Base-by-base conservation (phyloP, 2,113 vertebrate genomes). In the Caranx melampygus region DNA sequence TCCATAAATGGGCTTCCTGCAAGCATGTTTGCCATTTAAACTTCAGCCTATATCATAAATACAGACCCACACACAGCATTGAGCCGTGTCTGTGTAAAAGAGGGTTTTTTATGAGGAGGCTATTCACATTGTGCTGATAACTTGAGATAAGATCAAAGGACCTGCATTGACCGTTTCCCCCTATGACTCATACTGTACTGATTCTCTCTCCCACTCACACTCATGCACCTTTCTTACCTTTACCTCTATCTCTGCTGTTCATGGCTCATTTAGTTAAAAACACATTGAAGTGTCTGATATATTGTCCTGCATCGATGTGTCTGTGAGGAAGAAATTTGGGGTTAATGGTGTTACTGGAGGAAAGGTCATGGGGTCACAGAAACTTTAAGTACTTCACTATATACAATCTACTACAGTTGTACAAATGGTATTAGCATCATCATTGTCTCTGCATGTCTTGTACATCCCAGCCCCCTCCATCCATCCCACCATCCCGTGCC, bases 1-100 rank as follows among this genome's bases (percentile, higher is more conserved):
- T 77, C 74, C 74, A 54, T 82, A 37, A 45, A 72, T n/a, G 67
- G 54, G 20, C 68, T 60, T 77, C 73, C 73, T 69, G 42, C 18
- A 51, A 51, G 75, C 51, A 10, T 37, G 42, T 16, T 59, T 57
- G 18, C 0, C 21, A 31, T 51, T 59, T 67, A 35, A 67, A 68
- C 54, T 40, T 35, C 20, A 33, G 31, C 6, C 18, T 34, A 37
- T 20, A 16, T 2, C 45, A 47, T 15, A 16, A 20, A 16, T 7
- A 34, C 9, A 21, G 58, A 2, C 60, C 60, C 33, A 40, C 34
- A 31, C 79, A 68, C 64, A 40, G 49, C 37, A 2, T 26, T 26
- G 26, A 26, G 26, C 26, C 26, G 26, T 26, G 26, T 26, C 26
- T 26, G 26, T 26, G 26, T 26, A 26, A 26, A 26, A 26, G 26